These are phyloP conservation scores for Plutella xylostella DNA, from an alignment of 2,888 invertebrate species.

Conservation along the genomic window DNA sequence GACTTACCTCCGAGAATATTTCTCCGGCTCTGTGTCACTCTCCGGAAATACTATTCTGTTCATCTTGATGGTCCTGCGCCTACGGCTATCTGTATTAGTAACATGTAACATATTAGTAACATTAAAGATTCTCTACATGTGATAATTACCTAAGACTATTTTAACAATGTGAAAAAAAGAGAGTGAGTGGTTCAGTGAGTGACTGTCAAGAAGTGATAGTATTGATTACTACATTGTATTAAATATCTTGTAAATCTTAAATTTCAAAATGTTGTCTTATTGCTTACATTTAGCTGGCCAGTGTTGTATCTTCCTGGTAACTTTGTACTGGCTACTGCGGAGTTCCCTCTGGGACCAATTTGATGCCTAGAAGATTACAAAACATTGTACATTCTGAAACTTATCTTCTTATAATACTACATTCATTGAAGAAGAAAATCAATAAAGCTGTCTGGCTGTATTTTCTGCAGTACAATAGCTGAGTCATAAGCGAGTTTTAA, in stretches of 20 bases:
- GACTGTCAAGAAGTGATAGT: no score
- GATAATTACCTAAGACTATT: no score
- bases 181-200: no score
- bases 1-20: slow-evolving; percentile 59
- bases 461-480: slow-evolving; percentile 21
- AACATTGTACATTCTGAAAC: neutral
- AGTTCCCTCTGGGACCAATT: slow-evolving; percentile 58
- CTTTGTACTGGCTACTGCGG: slow-evolving; percentile 60
- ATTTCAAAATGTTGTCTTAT: no score
- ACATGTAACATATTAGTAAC: no score
- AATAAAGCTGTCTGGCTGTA: neutral
- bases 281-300: slow-evolving; percentile 62
- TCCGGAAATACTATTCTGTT: slow-evolving; percentile 62
- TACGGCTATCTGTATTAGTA: slow-evolving; percentile 40
- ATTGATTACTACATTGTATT: no score
- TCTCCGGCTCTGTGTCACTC: slow-evolving; percentile 64
- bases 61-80: slow-evolving; percentile 58
- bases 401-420: neutral
- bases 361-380: slow-evolving; percentile 29
- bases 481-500: slow-evolving; percentile 24
- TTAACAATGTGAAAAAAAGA: no score
- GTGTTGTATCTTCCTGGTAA: slow-evolving; percentile 58
- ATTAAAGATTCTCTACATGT: no score
- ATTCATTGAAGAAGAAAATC: neutral
- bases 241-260: no score